Percentiles rank a stretch among this genome's conserved stretches.
These are phyloP conservation scores for Ispidina lecontei DNA, from an alignment of 2,797 vertebrate genomes.

Conservation along the genomic window DNA sequence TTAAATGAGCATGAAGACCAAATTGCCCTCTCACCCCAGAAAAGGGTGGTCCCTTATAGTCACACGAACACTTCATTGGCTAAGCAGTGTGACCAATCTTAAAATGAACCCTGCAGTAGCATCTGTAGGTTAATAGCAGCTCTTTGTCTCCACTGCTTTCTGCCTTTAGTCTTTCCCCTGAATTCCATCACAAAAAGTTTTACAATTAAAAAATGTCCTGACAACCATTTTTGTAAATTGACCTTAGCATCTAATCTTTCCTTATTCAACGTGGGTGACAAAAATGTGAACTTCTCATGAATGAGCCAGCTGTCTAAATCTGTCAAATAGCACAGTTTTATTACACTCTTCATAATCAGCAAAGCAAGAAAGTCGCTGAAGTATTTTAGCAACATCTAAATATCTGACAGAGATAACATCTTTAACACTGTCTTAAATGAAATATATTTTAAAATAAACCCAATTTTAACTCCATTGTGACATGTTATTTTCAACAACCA, in stretches of 20 bases:
- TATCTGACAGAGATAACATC: conserved; percentile 44
- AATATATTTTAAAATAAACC: conserved; percentile 19
- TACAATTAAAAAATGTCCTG: conserved; percentile 82
- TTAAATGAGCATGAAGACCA: conserved; percentile 86
- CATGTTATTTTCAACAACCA: conserved; percentile 22
- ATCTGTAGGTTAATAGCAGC: conserved; percentile 83
- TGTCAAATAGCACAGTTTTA: conserved; percentile 75
- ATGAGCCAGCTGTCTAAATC: conserved; percentile 79
- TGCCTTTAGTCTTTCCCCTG: conserved; percentile 76
- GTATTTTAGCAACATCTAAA: conserved; percentile 56
- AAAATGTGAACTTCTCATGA: conserved; percentile 80
- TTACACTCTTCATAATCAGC: conserved; percentile 64
- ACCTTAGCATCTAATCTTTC: conserved; percentile 80
- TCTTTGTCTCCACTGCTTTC: conserved; percentile 81
- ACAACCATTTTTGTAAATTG: conserved; percentile 80
- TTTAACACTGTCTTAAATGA: conserved; percentile 43
- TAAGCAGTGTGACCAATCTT: conserved; percentile 82
- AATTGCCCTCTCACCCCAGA: conserved; percentile 83
- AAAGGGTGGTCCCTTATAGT: conserved; percentile 82
- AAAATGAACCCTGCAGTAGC: conserved; percentile 77
- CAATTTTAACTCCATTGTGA: neutral
- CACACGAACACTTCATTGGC: conserved; percentile 79
- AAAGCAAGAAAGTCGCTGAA: conserved; percentile 60
- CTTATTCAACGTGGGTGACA: conserved; percentile 78
- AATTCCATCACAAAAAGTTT: conserved; percentile 82